Conservation (phyloP, 2,113 vertebrate species). For the Castor canadensis region DNA sequence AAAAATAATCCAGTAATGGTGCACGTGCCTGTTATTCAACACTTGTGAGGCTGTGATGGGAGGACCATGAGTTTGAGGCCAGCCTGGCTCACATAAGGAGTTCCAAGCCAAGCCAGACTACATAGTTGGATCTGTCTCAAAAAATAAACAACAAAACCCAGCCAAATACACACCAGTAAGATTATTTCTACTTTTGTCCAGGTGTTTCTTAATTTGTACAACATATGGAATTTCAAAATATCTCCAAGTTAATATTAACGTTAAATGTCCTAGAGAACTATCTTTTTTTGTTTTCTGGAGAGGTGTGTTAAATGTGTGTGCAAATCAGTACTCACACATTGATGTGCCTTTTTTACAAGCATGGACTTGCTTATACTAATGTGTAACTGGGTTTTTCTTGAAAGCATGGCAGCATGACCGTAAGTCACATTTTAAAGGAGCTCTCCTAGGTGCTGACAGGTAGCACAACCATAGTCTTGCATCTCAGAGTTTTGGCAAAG, state of each 20-base stretch:
- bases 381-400: neutral
- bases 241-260: neutral
- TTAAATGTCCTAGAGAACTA: neutral
- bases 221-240: neutral
- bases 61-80: too few species aligned
- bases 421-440: neutral
- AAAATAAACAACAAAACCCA: neutral
- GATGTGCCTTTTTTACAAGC: neutral
- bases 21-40: too few species aligned
- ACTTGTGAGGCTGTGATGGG: too few species aligned
- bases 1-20: too few species aligned
- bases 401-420: too few species aligned
- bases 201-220: neutral
- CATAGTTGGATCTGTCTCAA: too few species aligned
- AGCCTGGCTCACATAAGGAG: too few species aligned
- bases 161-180: neutral
- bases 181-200: neutral
- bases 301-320: neutral
- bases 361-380: neutral
- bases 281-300: conserved; percentile 19
- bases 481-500: neutral
- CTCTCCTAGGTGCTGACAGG: neutral
- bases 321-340: neutral
- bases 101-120: too few species aligned
- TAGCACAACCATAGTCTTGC: neutral